Conservation (phyloP, 2,797 vertebrate species). For the Falco naumanni region DNA sequence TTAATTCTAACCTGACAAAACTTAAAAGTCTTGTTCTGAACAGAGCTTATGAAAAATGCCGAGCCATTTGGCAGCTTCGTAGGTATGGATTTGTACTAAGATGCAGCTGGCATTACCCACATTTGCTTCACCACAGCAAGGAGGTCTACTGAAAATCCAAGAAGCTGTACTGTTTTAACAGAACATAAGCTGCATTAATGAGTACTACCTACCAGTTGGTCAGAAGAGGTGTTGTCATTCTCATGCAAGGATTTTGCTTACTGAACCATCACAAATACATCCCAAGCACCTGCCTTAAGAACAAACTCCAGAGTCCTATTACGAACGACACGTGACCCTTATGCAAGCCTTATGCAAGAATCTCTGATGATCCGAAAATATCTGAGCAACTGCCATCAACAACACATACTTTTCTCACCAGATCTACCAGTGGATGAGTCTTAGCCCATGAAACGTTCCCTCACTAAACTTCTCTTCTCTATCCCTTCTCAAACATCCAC, state of each 20-base stretch:
- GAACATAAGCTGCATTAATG: not conserved
- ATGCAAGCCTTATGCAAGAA: not conserved
- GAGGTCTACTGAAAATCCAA: not conserved
- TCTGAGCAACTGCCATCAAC: not conserved
- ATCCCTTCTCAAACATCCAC: not conserved
- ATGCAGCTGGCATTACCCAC: not conserved
- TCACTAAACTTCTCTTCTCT: not conserved
- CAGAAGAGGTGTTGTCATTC: not conserved
- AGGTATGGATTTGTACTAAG: not conserved
- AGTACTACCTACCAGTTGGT: not conserved
- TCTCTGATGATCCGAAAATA: constrained; percentile 1
- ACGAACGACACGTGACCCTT: constrained; percentile 1
- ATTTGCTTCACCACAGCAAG: not conserved
- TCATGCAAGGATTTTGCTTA: not conserved
- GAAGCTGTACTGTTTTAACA: not conserved
- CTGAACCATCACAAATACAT: not conserved
- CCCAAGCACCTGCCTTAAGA: not conserved
- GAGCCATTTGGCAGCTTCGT: not conserved
- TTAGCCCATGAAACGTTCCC: not conserved
- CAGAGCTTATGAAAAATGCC: not conserved
- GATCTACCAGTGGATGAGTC: not conserved
- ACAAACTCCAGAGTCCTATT: constrained; percentile 26
- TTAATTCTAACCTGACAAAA: not conserved
- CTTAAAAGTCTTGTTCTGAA: not conserved
- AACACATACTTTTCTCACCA: not conserved